Evolutionary conservation across 2,888 invertebrate genomes (phyloP), one percentile per base, ranked within the genome.

Genomic region (Tenthredo amoena): DNA sequence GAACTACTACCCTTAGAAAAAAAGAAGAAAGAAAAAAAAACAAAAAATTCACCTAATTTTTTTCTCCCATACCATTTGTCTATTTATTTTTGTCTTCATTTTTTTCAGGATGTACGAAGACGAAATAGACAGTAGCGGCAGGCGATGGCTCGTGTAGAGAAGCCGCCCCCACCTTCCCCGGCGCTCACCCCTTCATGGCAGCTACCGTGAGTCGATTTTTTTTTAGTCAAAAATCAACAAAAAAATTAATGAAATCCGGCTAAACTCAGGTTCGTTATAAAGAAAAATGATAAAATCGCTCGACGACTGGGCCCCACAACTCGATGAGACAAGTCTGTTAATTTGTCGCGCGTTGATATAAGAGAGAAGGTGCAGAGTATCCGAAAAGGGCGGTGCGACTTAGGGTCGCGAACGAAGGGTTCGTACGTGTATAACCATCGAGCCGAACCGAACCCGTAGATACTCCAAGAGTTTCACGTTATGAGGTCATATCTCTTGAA

Each of bases 121-220:
- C 86, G 87, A 85, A 43, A 85, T 77, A 84, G 82, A 86, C 85
- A 87, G 83, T 83, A 83, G 86, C 87, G 84, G 85, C 86, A 84
- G 88, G 89, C 89, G 87, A 92, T 91, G 91, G 90, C 88, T 88
- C 86, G 88, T 87, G 85, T 88, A 90, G 86, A 85, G 87, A 88
- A 88, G 86, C 86, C 86, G 83, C 87, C 86, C 86, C 88, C 86
- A 86, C 87, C 87, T 87, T 88, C 88, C 87, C 86, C 88, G 87
- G 87, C 88, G 87, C 87, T 88, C 85, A 87, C 87, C 88, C 88
- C 87, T 89, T 88, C 89, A 90, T 91, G 90, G 90, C 91, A 89
- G 88, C 90, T 82, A 90, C 88, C 90, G 91, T 91, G 83, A 91
- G 91, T 91, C 21, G 62, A 37, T 10, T 40, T 50, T 37, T 15